phyloP scores from a whole-genome alignment of 2,113 vertebrate genomes.

The Nettapus auritus region DNA sequence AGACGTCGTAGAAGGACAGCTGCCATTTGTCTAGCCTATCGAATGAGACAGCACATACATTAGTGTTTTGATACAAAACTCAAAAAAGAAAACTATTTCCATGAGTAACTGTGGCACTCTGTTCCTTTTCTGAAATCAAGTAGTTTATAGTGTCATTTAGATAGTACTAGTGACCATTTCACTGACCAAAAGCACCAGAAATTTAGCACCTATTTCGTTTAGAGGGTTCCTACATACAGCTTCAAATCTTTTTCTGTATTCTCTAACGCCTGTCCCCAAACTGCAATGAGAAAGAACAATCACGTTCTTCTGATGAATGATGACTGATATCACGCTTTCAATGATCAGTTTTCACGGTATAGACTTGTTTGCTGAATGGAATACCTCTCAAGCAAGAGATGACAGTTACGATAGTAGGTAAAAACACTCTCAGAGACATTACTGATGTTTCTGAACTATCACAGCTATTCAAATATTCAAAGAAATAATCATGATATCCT shows the following conservation, averaged over 20 bases:
- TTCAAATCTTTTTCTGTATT: background rate
- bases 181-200: background rate
- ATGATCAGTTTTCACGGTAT: background rate
- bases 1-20: slow-evolving; percentile 93
- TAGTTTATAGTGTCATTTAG: background rate
- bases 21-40: slow-evolving; percentile 95
- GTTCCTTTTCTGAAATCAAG: too few relatives aligned
- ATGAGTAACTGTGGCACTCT: background rate
- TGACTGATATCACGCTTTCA: background rate
- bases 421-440: background rate
- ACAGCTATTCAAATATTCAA: background rate
- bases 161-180: background rate
- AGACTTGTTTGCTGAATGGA: background rate
- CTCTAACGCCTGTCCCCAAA: background rate
- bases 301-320: background rate
- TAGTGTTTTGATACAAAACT: background rate
- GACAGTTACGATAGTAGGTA: background rate
- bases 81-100: background rate
- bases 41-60: background rate
- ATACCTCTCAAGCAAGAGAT: background rate
- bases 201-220: too few relatives aligned
- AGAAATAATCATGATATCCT: background rate
- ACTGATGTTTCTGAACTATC: background rate
- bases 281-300: background rate
- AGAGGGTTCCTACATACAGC: background rate